These are phyloP conservation scores for Neodiprion fabricii DNA, from an alignment of 1,140 invertebrate genomes.

Conservation along the genomic window DNA sequence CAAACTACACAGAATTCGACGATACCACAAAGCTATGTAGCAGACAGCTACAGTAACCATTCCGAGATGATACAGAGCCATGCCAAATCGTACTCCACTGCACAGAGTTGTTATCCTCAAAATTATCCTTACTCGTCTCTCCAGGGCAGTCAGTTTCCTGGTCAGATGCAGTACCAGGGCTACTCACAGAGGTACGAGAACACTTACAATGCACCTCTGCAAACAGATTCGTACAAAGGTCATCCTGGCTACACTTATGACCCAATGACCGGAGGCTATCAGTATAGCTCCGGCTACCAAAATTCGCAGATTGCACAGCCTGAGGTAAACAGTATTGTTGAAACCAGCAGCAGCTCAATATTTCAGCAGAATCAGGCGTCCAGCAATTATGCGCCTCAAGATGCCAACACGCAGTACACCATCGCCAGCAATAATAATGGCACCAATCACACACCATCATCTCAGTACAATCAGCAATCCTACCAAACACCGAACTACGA, in stretches of 20 bases:
- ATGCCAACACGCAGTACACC: slow-evolving; percentile 60
- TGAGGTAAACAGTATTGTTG: slow-evolving; percentile 30
- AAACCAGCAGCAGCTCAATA: slow-evolving; percentile 24
- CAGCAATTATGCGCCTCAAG: slow-evolving; percentile 29
- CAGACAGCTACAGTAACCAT: slow-evolving; percentile 31
- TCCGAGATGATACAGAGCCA: slow-evolving; percentile 55
- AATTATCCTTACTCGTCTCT: slow-evolving; percentile 41
- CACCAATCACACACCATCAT: slow-evolving; percentile 49
- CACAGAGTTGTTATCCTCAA: slow-evolving; percentile 36
- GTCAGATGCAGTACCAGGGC: slow-evolving; percentile 35
- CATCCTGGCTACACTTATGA: slow-evolving; percentile 65
- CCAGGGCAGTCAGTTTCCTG: slow-evolving; percentile 34
- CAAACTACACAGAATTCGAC: slow-evolving; percentile 18
- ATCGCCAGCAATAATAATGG: slow-evolving; percentile 56
- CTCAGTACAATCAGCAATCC: slow-evolving; percentile 44
- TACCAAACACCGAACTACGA: slow-evolving; percentile 33
- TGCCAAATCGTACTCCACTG: slow-evolving; percentile 38
- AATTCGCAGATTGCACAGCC: slow-evolving; percentile 36
- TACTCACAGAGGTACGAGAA: slow-evolving; percentile 33
- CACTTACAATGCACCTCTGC: slow-evolving; percentile 37
- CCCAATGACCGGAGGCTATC: slow-evolving; percentile 54
- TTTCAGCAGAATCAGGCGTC: background rate
- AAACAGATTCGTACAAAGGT: slow-evolving; percentile 59
- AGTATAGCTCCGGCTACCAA: slow-evolving; percentile 65
- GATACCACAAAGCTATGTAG: slow-evolving; percentile 3